Base-by-base conservation (phyloP, 23 tunicate genomes). In the Oikopleura vanhoeffeni region DNA sequence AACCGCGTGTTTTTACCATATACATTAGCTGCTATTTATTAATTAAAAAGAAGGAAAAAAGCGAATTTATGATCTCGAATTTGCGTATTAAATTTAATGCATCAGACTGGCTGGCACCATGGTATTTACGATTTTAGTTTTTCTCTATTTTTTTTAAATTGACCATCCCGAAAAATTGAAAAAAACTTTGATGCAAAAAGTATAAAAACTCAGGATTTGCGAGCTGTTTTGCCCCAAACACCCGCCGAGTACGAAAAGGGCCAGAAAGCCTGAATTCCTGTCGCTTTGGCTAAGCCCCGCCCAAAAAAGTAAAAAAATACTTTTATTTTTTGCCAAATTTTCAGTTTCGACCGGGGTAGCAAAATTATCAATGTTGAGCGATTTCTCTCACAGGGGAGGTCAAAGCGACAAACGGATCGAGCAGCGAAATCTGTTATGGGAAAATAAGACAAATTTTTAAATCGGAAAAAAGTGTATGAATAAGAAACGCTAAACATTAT, bases 281-380 rank as follows among this genome's bases (percentile, higher is more conserved):
- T 49, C 64, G n/a, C n/a, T 49, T 49, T 49, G 24, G 64, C 64
- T 49, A 49, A 49, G 64, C 64, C 64, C 64, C 64, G 64, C 64
- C 64, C 64, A 13, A 49, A 24, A 49, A 49, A 49, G 24, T 24
- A 49, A 49, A 49, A 49, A 49, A 49, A 49, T 49, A 24, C 64
- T 49, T 49, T 8, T 49, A 49, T 8, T 49, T 49, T 49, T 49
- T 24, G 64, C 24, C 24, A 8, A 8, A 8, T 49, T 49, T 49
- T 49, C 64, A 49, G 64, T 49, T 49, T 49, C 24, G n/a, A n/a
- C n/a, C n/a, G n/a, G n/a, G n/a, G n/a, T n/a, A n/a, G n/a, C n/a
- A n/a, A n/a, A n/a, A n/a, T n/a, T n/a, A n/a, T n/a, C n/a, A n/a
- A n/a, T n/a, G n/a, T n/a, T n/a, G n/a, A 8, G 64, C 64, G 13